phyloP scores from a whole-genome alignment of 2,113 vertebrate genomes.

The Phyllostomus discolor region DNA sequence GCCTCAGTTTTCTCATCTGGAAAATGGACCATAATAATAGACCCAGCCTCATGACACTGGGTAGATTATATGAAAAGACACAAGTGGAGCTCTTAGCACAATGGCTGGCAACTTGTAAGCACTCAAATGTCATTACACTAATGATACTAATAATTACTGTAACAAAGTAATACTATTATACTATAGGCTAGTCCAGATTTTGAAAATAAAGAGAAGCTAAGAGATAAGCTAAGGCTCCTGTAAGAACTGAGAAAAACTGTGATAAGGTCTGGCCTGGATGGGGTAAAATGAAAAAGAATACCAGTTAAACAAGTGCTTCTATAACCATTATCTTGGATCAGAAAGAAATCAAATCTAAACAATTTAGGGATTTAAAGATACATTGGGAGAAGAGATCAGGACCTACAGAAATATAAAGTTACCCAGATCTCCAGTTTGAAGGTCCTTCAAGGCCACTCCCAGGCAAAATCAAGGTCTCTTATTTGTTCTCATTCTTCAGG shows the following conservation, averaged over 20 bases:
- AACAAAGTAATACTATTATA: background rate
- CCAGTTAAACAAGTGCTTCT: background rate
- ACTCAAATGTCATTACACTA: background rate
- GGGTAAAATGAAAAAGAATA: background rate
- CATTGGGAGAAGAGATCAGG: background rate
- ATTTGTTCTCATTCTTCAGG: background rate
- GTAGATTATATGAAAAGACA: background rate
- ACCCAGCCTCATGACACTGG: background rate
- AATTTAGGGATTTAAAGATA: background rate
- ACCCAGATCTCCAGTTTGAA: background rate
- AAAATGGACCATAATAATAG: background rate
- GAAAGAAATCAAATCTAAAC: constrained; percentile 3
- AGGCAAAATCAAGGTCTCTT: background rate
- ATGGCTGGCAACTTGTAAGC: background rate
- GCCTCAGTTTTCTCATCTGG: background rate
- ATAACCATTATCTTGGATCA: background rate
- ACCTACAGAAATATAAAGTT: background rate
- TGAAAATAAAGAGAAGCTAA: constrained; percentile 13
- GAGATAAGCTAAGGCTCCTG: background rate
- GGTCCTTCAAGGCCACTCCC: background rate
- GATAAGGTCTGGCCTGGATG: background rate
- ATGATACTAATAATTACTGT: background rate
- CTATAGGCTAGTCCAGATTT: background rate
- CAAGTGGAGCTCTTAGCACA: background rate
- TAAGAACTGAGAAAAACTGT: background rate